phyloP scores from a whole-genome alignment of 2,113 vertebrate species.

The Amazona vittata region DNA sequence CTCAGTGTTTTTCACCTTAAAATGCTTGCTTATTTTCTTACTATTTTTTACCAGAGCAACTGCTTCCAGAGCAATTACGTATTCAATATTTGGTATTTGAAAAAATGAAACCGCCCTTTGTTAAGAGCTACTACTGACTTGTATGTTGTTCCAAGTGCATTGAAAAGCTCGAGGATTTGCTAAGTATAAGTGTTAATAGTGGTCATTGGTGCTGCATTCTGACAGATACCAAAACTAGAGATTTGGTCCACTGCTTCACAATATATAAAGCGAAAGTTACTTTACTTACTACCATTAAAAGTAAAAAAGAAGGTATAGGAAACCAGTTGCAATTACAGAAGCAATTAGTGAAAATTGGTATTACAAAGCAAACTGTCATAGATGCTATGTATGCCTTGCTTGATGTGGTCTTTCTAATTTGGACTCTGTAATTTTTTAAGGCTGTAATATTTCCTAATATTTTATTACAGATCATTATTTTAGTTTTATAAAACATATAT shows the following conservation, averaged over 20 bases:
- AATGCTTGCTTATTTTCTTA: neutral
- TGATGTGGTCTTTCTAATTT: neutral
- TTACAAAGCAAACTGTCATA: neutral
- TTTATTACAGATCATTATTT: conserved; percentile 47
- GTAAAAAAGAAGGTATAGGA: neutral
- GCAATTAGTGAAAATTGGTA: neutral
- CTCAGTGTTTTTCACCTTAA: neutral
- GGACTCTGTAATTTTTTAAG: neutral
- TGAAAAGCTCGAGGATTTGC: neutral
- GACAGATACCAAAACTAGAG: neutral
- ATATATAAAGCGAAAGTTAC: neutral
- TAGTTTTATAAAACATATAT: conserved; percentile 62
- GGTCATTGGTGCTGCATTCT: neutral
- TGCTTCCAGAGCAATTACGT: neutral
- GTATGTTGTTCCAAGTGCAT: neutral
- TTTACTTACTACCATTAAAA: neutral
- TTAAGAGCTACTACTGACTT: neutral
- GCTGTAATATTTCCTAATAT: conserved; percentile 2
- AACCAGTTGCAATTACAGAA: neutral
- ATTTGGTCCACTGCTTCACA: neutral
- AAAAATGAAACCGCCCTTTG: neutral
- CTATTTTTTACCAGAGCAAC: neutral
- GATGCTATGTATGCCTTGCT: neutral
- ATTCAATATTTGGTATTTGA: neutral
- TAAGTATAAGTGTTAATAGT: neutral